Conservation (phyloP, 2,888 invertebrate species). For the Noctua comes region DNA sequence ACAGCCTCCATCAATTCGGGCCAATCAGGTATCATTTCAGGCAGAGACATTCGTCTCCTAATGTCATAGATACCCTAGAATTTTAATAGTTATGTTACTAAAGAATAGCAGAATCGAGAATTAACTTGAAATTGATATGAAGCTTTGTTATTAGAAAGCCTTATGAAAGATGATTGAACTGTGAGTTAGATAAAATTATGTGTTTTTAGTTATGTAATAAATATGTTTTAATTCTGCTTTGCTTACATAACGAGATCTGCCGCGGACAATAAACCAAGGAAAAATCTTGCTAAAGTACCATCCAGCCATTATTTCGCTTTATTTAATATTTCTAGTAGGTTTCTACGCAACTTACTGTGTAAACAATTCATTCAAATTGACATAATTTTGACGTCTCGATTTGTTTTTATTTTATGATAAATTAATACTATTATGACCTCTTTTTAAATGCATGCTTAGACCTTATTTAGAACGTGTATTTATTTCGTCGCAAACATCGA, state of each 20-base stretch:
- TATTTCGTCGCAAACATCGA: slow-evolving; percentile 18
- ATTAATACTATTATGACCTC: slow-evolving; percentile 35
- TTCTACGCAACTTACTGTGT: slow-evolving; percentile 45
- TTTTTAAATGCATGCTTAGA: slow-evolving; percentile 49
- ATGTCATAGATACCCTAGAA: slow-evolving; percentile 93
- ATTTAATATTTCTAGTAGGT: slow-evolving; percentile 33
- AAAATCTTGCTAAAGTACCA: slow-evolving; percentile 76
- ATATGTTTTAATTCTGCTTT: slow-evolving; percentile 41
- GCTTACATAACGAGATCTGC: slow-evolving; percentile 52
- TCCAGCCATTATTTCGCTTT: slow-evolving; percentile 73
- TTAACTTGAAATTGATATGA: slow-evolving; percentile 62
- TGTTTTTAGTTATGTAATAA: slow-evolving; percentile 25
- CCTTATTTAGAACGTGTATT: slow-evolving; percentile 13
- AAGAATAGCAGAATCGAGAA: slow-evolving; percentile 65
- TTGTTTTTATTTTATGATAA: slow-evolving; percentile 39
- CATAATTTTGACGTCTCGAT: slow-evolving; percentile 50
- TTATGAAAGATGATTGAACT: slow-evolving; percentile 58
- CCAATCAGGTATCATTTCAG: slow-evolving; percentile 95
- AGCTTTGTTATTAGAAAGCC: slow-evolving; percentile 73
- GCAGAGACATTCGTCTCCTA: slow-evolving; percentile 92
- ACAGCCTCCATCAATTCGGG: slow-evolving; percentile 92
- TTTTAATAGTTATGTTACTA: slow-evolving; percentile 83
- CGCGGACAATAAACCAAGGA: slow-evolving; percentile 77
- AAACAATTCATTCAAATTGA: slow-evolving; percentile 58
- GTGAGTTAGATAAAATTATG: slow-evolving; percentile 28